Evolutionary conservation across 2,888 invertebrate species (phyloP).

Genomic region (Colletes collaris): DNA sequence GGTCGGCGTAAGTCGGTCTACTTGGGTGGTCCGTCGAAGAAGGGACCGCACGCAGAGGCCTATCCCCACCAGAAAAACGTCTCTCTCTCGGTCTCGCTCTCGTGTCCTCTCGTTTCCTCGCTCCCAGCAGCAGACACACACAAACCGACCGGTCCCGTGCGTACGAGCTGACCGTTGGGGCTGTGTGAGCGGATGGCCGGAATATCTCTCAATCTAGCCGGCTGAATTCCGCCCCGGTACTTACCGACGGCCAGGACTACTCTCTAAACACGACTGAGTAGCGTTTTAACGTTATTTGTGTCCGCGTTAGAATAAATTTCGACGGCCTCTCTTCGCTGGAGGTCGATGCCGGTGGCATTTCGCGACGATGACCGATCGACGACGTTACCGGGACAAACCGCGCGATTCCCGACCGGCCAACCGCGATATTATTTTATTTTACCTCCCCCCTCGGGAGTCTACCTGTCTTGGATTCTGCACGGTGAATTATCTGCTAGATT

Average conservation of each 20-base stretch:
- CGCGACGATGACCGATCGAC: slow-evolving; percentile 11
- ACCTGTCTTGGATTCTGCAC: no score
- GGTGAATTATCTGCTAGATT: no score
- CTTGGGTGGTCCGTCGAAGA: slow-evolving; percentile 83
- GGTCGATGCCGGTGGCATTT: slow-evolving; percentile 35
- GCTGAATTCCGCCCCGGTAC: slow-evolving; percentile 79
- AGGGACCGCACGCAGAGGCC: slow-evolving; percentile 83
- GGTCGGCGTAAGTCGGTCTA: slow-evolving; percentile 79
- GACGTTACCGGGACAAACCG: not conserved
- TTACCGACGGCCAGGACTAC: slow-evolving; percentile 62
- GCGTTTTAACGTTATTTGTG: slow-evolving; percentile 63
- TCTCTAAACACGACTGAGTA: slow-evolving; percentile 61
- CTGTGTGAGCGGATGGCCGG: slow-evolving; percentile 69
- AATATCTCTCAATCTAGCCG: slow-evolving; percentile 82
- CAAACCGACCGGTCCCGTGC: slow-evolving; percentile 16
- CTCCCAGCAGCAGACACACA: slow-evolving; percentile 60
- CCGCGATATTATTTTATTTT: no score
- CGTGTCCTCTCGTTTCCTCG: slow-evolving; percentile 56
- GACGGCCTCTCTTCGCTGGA: slow-evolving; percentile 40
- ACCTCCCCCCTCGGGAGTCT: no score
- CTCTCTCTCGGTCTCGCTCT: slow-evolving; percentile 25
- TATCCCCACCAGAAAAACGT: slow-evolving; percentile 81
- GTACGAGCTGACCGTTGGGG: slow-evolving; percentile 67
- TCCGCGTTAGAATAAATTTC: slow-evolving; percentile 59
- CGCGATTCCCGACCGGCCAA: no score